Evolutionary conservation across 2,113 vertebrate species (phyloP).

Genomic region (Epinephelus fuscoguttatus): DNA sequence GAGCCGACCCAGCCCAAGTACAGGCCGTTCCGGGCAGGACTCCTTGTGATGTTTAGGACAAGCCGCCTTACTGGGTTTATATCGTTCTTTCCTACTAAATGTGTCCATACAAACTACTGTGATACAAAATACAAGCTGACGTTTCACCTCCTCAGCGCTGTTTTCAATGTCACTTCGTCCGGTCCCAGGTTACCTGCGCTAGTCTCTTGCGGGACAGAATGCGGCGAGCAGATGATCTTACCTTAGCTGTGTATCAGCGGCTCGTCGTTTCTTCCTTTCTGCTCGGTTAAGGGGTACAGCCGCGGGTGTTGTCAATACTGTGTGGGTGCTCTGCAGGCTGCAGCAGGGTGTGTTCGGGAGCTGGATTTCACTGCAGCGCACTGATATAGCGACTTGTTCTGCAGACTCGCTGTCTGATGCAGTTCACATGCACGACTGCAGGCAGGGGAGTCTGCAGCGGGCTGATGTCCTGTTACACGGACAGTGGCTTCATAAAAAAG

Average conservation of each 20-base stretch:
- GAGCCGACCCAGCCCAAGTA: neutral
- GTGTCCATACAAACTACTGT: neutral
- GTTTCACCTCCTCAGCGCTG: neutral
- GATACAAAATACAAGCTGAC: neutral
- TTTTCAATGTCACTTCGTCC: neutral
- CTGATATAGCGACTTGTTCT: conserved; percentile 30
- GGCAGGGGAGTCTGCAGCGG: neutral
- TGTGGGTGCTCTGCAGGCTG: conserved; percentile 26
- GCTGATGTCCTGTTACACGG: neutral
- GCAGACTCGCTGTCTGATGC: conserved; percentile 26
- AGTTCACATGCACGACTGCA: conserved; percentile 29
- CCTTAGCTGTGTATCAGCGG: conserved; percentile 23
- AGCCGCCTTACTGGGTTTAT: too few species aligned
- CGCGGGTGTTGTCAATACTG: neutral
- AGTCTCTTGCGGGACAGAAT: neutral
- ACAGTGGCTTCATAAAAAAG: neutral
- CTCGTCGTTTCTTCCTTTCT: neutral
- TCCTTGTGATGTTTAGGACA: too few species aligned
- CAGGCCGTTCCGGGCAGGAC: neutral
- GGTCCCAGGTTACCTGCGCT: neutral
- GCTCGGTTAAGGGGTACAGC: neutral
- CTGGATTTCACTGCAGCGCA: conserved; percentile 57
- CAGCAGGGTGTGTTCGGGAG: conserved; percentile 41
- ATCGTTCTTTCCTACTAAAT: too few species aligned
- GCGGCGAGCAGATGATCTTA: conserved; percentile 33